phyloP scores from a whole-genome alignment of 2,113 vertebrate genomes.

The Syrmaticus mikado region DNA sequence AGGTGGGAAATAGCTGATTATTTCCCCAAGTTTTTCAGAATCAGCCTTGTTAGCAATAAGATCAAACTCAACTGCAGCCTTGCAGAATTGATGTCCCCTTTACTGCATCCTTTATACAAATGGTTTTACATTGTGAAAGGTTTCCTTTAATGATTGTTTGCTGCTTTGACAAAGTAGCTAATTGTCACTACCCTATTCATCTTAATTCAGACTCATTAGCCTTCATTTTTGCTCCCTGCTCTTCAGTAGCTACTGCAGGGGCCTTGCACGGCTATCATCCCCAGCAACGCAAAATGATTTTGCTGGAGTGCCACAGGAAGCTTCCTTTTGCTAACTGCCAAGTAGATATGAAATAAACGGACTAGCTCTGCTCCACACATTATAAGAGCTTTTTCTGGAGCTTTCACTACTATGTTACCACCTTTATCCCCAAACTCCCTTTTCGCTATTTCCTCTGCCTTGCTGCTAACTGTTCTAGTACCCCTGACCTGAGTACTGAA shows the following conservation, averaged over 20 bases:
- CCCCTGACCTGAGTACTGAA: not conserved
- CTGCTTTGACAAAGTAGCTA: slow-evolving; percentile 44
- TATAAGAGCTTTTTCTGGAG: not conserved
- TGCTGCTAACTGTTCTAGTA: not conserved
- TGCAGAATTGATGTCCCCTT: slow-evolving; percentile 17
- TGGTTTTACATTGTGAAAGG: slow-evolving; percentile 35
- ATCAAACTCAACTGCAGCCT: slow-evolving; percentile 22
- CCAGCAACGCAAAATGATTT: not conserved
- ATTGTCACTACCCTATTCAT: slow-evolving; percentile 48
- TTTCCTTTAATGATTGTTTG: slow-evolving; percentile 59
- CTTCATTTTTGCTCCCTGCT: not conserved
- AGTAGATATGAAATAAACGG: not conserved
- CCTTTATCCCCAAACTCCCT: not conserved
- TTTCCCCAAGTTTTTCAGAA: slow-evolving; percentile 41
- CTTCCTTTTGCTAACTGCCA: not conserved
- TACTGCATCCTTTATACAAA: slow-evolving; percentile 11
- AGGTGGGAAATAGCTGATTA: slow-evolving; percentile 45
- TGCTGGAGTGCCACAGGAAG: not conserved
- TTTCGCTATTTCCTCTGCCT: not conserved
- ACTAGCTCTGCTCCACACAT: not conserved
- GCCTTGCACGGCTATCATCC: not conserved
- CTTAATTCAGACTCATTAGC: slow-evolving; percentile 46
- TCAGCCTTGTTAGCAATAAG: not conserved
- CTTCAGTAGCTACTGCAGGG: not conserved
- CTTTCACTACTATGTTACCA: not conserved